Evolutionary conservation across 1,140 invertebrate genomes (phyloP), one percentile per base, ranked within the genome.

Genomic region (Aphaenogaster floridana): DNA sequence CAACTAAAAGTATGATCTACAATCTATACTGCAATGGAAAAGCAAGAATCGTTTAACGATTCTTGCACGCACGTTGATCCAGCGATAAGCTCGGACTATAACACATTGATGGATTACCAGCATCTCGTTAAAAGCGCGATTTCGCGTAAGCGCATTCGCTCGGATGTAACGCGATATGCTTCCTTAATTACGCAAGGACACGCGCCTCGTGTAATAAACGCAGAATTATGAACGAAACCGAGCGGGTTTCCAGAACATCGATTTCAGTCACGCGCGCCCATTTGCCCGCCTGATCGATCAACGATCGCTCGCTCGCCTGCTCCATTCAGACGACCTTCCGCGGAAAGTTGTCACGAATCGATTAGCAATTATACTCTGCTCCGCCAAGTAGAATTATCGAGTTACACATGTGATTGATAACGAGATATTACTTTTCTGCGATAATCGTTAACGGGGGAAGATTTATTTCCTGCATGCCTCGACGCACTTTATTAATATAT

Each of bases 311-410:
- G 52, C 1, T 15, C 8, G 28, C 13, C 2, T 1, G 21, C 48
- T 66, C n/a, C 17, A 9, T 54, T 28, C 45, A 9, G n/a, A 80
- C 36, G 9, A 13, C 7, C 36, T 68, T 66, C 6, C 78, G 21
- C 45, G 34, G 7, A 80, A 68, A 80, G 48, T 80, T 68, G 36
- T 54, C 78, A 28, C 4, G n/a, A 80, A 68, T 39, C 63, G 11
- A 68, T 15, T 54, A n/a, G 61, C 48, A 68, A 80, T 80, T 68
- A 28, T 28, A 68, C 61, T 52, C 34, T 4, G 78, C 78, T 68
- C 34, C 36, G 13, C 6, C 48, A 48, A 80, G 78, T 68, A 68
- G 80, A 71, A 83, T 72, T 39, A 83, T 83, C 39, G 54, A 71
- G 39, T 9, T 42, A 17, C 36, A 54, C 21, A 21, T 57, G 36